phyloP scores from a whole-genome alignment of 2,113 vertebrate species.

The Rhegmatorhina hoffmannsi region DNA sequence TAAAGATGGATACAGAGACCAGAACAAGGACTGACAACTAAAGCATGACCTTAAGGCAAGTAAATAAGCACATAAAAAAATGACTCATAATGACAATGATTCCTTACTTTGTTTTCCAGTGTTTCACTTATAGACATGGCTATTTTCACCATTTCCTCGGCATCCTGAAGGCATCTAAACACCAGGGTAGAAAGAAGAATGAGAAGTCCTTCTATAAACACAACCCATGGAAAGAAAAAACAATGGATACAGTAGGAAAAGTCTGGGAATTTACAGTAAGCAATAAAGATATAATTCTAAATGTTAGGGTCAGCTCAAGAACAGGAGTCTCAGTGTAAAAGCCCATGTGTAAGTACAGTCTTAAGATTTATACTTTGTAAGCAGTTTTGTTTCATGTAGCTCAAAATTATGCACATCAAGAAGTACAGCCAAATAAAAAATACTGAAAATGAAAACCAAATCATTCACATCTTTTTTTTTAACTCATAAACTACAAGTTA shows the following conservation, averaged over 20 bases:
- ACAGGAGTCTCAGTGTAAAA: neutral
- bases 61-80: neutral
- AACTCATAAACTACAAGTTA: neutral
- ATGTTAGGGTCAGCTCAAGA: neutral
- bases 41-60: neutral
- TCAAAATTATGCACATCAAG: neutral
- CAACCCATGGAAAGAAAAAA: neutral
- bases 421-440: neutral
- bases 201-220: neutral
- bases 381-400: neutral
- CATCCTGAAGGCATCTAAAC: constrained; percentile 88
- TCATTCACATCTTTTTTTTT: neutral
- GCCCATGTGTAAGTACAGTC: neutral
- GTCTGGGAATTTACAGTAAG: neutral
- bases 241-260: neutral
- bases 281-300: neutral
- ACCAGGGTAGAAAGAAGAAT: constrained; percentile 17
- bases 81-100: neutral
- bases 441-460: neutral
- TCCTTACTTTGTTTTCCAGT: constrained; percentile 78
- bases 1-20: neutral
- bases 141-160: constrained; percentile 86
- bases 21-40: neutral
- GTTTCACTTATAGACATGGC: constrained; percentile 82
- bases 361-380: neutral